phyloP scores from a whole-genome alignment of 1,140 invertebrate species.

The Littorina saxatilis region DNA sequence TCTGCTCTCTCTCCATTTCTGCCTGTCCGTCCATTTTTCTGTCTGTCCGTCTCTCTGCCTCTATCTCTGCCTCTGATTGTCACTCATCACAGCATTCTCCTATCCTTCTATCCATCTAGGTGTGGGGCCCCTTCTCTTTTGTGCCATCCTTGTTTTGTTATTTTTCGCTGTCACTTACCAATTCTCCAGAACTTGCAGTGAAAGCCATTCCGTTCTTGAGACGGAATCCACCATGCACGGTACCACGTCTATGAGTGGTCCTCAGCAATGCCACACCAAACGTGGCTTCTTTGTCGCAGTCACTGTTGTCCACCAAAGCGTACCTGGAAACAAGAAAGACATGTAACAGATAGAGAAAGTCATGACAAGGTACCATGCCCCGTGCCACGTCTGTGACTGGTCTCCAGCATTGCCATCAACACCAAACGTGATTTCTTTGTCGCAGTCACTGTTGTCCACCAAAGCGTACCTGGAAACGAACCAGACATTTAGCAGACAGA shows the following conservation, averaged over 20 bases:
- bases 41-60: not conserved
- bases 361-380: constrained; percentile 19
- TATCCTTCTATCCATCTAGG: not conserved
- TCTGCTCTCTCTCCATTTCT: not conserved
- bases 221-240: constrained; percentile 45
- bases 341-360: too few species aligned
- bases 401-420: constrained; percentile 33
- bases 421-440: constrained; percentile 49
- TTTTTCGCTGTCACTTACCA: constrained; percentile 12
- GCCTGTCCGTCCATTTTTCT: not conserved
- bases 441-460: constrained; percentile 52
- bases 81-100: not conserved
- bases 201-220: constrained; percentile 44
- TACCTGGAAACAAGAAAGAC: constrained; percentile 2
- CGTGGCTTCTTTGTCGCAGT: constrained; percentile 51
- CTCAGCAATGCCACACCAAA: constrained; percentile 45
- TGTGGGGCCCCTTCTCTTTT: not conserved
- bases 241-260: constrained; percentile 15
- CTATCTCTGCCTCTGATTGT: not conserved
- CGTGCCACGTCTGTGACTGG: constrained; percentile 13
- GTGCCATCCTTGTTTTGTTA: not conserved
- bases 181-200: constrained; percentile 35
- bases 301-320: constrained; percentile 49
- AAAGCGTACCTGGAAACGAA: constrained; percentile 27
- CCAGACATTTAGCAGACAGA: too few species aligned